Conservation (phyloP, 2,797 vertebrate genomes). For the Urosaurus nigricauda region DNA sequence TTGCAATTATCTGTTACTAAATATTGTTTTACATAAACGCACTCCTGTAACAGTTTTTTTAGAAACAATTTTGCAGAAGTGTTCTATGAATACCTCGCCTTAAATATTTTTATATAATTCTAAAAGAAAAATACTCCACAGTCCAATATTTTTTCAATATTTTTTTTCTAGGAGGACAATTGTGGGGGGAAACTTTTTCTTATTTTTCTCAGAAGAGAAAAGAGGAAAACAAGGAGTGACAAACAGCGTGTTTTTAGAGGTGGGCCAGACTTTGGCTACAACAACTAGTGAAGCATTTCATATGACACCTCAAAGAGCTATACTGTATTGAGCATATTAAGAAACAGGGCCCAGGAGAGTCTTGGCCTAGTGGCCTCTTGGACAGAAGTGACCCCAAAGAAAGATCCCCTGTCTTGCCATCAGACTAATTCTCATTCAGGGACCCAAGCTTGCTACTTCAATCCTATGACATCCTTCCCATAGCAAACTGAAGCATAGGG, state of each 20-base stretch:
- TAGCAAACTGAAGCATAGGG: too few relatives aligned
- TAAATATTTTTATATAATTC: too few relatives aligned
- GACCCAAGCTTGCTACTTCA: background rate
- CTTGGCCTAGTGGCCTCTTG: background rate
- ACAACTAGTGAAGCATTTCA: background rate
- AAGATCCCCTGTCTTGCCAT: constrained; percentile 6
- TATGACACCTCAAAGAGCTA: too few relatives aligned
- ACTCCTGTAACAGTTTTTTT: too few relatives aligned
- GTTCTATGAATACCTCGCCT: too few relatives aligned
- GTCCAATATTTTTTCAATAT: too few relatives aligned
- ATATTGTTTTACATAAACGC: too few relatives aligned
- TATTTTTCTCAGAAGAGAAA: too few relatives aligned
- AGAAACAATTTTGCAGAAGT: too few relatives aligned
- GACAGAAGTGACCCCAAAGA: background rate
- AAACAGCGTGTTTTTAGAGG: background rate
- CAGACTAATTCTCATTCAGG: background rate
- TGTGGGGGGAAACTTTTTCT: background rate
- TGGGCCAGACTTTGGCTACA: background rate
- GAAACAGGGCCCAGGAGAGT: background rate
- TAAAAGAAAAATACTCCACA: too few relatives aligned
- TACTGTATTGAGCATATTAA: background rate
- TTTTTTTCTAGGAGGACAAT: background rate
- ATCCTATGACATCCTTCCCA: background rate
- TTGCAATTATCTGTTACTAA: too few relatives aligned
- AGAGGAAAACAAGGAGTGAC: background rate